Percentiles rank a stretch among this genome's conserved stretches.
These are phyloP conservation scores for Eumerus sabulonum DNA, from an alignment of 2,888 invertebrate species.

Conservation along the genomic window DNA sequence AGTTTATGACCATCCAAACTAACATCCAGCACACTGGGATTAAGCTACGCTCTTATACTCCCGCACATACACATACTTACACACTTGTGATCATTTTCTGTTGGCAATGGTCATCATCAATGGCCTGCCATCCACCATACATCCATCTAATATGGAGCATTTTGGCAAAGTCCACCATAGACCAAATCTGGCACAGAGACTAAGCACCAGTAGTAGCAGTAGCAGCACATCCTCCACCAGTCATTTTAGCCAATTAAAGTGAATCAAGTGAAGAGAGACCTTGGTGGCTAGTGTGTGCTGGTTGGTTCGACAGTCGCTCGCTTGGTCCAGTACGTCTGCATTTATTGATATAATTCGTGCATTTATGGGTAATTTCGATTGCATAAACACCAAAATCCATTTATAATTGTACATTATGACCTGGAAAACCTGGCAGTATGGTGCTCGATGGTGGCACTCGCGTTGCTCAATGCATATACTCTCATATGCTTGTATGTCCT, in stretches of 20 bases:
- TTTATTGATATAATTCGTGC: slow-evolving; percentile 68
- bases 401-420: slow-evolving; percentile 71
- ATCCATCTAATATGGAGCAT: slow-evolving; percentile 60
- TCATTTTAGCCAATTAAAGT: slow-evolving; percentile 66
- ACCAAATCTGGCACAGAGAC: slow-evolving; percentile 54
- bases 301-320: slow-evolving; percentile 31
- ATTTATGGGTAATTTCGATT: slow-evolving; percentile 70
- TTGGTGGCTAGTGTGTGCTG: slow-evolving; percentile 15
- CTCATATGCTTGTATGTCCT: slow-evolving; percentile 18
- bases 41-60: slow-evolving; percentile 28
- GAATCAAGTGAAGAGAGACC: slow-evolving; percentile 59
- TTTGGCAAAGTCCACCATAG: slow-evolving; percentile 49
- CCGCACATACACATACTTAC: neutral
- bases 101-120: slow-evolving; percentile 68
- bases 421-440: slow-evolving; percentile 62
- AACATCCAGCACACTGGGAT: slow-evolving; percentile 1
- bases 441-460: slow-evolving; percentile 10
- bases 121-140: slow-evolving; percentile 64
- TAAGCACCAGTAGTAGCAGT: neutral
- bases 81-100: slow-evolving; percentile 53
- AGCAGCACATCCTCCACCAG: slow-evolving; percentile 48
- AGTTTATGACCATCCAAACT: slow-evolving; percentile 64
- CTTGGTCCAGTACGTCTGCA: slow-evolving; percentile 38
- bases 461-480: slow-evolving; percentile 7
- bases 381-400: slow-evolving; percentile 71